Evolutionary conservation across 2,888 invertebrate species (phyloP), one percentile per base, ranked within the genome.

Genomic region (Opisthograptis luteolata): DNA sequence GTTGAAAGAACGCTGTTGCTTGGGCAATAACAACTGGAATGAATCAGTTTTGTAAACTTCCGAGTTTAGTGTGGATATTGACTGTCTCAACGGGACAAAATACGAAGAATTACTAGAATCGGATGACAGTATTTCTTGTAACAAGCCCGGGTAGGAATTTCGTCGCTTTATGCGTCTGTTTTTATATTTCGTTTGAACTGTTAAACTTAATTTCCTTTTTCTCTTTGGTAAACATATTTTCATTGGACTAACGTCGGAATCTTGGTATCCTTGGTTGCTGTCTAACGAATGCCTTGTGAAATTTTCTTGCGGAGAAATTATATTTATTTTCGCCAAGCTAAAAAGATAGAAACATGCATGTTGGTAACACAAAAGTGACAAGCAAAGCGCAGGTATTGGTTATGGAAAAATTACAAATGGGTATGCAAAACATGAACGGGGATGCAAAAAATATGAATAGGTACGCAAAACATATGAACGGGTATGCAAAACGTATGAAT

Each of bases 241-340:
- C 1, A 65, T 28, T 0, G 77, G 79, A 57, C 81, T 87, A 2
- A 58, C 25, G 45, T 87, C 86, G 0, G 88, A 81, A 46, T 87
- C 86, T 66, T 79, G 77, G 55, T 88, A 87, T 1, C 83, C 85
- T 60, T 81, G 81, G n/a, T 76, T 79, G 54, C 81, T 86, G 27
- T 86, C 86, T 34, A 78, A 45, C 0, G 81, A 79, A 32, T 73
- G 58, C 10, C 57, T 44, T 3, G 72, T 62, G 2, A 46, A 59
- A 19, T 68, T 67, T 12, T 73, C 72, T 12, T 74, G 72, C 7
- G 70, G 36, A 14, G 37, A 19, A 53, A 60, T 45, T 47, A 58
- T 66, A 58, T 60, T 62, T 54, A 58, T 32, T 50, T 66, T 62
- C 45, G 49, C 35, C 9, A 47, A 32, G 66, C 86, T 86, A 81